These are phyloP conservation scores for Brienomyrus longianalis DNA, from an alignment of 2,113 vertebrate species.

Conservation along the genomic window DNA sequence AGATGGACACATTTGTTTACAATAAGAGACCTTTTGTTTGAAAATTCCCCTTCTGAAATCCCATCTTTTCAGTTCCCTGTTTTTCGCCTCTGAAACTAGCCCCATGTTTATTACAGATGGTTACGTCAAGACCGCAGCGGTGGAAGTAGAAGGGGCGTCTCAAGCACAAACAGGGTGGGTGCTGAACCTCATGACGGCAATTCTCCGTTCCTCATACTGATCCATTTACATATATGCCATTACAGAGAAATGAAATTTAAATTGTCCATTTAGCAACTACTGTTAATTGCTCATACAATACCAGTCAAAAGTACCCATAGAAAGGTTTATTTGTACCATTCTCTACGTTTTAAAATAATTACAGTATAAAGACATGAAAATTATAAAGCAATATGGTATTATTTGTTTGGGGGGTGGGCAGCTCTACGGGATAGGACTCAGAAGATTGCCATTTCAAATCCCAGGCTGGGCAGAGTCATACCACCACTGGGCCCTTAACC, in stretches of 20 bases:
- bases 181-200: background rate
- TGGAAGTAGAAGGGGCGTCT: conserved; percentile 73
- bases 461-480: background rate
- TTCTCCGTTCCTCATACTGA: conserved; percentile 18
- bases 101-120: conserved; percentile 63
- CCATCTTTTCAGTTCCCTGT: background rate
- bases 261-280: background rate
- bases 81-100: background rate
- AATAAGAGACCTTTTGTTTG: background rate
- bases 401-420: background rate
- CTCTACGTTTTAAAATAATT: background rate
- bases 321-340: background rate
- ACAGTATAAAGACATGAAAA: background rate
- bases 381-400: background rate
- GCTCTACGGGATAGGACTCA: background rate
- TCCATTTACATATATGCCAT: background rate
- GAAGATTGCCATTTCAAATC: background rate
- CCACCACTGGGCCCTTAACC: background rate
- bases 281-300: background rate
- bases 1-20: background rate
- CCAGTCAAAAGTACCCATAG: background rate
- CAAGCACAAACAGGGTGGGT: conserved; percentile 56
- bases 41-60: background rate
- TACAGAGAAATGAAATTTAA: background rate
- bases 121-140: conserved; percentile 79